Conservation (phyloP, 2,797 vertebrate genomes). For the Serranus cabrilla region DNA sequence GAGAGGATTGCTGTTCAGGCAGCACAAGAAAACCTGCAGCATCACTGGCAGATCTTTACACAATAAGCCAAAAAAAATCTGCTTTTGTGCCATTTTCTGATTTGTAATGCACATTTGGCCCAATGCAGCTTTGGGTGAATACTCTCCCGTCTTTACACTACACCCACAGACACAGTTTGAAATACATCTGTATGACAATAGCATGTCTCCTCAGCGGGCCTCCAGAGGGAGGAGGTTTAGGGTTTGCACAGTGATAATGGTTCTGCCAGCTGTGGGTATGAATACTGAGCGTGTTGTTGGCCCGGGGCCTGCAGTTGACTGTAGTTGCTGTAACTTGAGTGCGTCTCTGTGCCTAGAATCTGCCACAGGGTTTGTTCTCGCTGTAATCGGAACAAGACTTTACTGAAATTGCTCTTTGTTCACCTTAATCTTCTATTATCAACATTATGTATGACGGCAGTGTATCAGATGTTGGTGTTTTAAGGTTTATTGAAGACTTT, state of each 20-base stretch:
- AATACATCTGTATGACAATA: conserved; percentile 43
- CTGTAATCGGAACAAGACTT: conserved; percentile 57
- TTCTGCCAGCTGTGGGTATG: conserved; percentile 61
- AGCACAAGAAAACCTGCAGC: conserved; percentile 1
- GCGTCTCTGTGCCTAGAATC: conserved; percentile 39
- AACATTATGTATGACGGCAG: conserved; percentile 22
- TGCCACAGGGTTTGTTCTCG: conserved; percentile 48
- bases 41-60: not conserved
- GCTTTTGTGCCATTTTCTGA: not conserved
- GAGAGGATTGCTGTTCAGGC: not conserved
- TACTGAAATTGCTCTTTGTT: conserved; percentile 54
- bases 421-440: conserved; percentile 41
- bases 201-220: conserved; percentile 47
- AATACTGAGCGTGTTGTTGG: conserved; percentile 67
- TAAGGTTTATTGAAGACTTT: not conserved
- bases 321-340: conserved; percentile 61
- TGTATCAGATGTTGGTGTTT: conserved; percentile 27
- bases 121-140: conserved; percentile 3
- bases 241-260: conserved; percentile 58
- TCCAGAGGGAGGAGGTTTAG: conserved; percentile 44
- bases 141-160: conserved; percentile 6
- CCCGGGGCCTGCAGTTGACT: conserved; percentile 54
- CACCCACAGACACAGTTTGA: conserved; percentile 8
- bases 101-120: not conserved
- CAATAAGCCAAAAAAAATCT: conserved; percentile 4